Evolutionary conservation across 2,113 vertebrate species (phyloP).

Genomic region (Ibidorhyncha struthersii): DNA sequence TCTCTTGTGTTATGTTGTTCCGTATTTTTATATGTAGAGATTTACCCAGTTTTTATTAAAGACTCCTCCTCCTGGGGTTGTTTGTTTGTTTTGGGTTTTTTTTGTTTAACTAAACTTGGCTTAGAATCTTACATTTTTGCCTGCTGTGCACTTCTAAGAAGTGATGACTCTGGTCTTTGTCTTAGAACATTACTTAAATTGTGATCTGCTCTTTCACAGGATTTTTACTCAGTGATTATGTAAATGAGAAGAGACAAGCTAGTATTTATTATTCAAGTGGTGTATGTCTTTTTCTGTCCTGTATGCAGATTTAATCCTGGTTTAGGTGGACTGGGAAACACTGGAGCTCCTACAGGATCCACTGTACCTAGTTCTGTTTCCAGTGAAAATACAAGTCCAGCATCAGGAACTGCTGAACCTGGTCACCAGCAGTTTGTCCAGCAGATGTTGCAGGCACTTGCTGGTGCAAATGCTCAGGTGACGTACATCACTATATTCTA

Average conservation of each 20-base stretch:
- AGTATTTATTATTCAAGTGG: not conserved
- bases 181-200: not conserved
- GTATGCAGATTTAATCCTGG: slow-evolving; percentile 68
- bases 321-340: slow-evolving; percentile 72
- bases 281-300: not conserved
- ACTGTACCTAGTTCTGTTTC: slow-evolving; percentile 52
- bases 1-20: not conserved
- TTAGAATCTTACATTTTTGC: not conserved
- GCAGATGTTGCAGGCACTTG: slow-evolving; percentile 89
- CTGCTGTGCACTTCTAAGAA: not conserved
- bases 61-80: accelerated
- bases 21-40: not conserved
- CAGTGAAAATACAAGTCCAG: slow-evolving; percentile 72
- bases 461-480: slow-evolving; percentile 83
- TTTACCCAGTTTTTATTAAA: not conserved
- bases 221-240: not conserved
- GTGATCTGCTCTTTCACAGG: not conserved
- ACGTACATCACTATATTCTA: not conserved
- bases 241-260: not conserved
- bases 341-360: slow-evolving; percentile 59
- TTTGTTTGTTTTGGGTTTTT: too few relatives aligned
- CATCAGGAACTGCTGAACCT: slow-evolving; percentile 71
- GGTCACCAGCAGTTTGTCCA: slow-evolving; percentile 89
- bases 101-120: not conserved
- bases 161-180: not conserved